Percentiles rank a stretch among this genome's conserved stretches.
Evolutionary conservation across 2,113 vertebrate species (phyloP).

Genomic region (Aldabrachelys gigantea): DNA sequence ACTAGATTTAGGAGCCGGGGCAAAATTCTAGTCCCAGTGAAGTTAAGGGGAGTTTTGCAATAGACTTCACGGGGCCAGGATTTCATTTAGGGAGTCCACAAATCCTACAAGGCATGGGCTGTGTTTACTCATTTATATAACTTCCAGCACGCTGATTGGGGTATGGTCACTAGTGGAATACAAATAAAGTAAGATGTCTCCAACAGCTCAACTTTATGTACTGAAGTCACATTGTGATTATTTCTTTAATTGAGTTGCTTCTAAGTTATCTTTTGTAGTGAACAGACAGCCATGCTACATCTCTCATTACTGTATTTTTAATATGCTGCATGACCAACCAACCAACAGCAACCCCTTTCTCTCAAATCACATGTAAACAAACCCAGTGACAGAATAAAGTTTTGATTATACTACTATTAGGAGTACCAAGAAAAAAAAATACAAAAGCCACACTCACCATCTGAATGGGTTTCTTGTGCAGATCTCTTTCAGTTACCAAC

Average conservation of each 20-base stretch:
- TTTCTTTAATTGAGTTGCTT: not conserved
- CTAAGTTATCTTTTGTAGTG: not conserved
- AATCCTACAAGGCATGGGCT: not conserved
- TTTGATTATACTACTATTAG: not conserved
- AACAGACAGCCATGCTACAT: not conserved
- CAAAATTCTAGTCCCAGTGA: not conserved
- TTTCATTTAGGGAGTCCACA: not conserved
- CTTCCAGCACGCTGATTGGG: not conserved
- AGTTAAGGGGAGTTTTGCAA: not conserved
- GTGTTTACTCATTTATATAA: not conserved
- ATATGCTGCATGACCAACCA: not conserved
- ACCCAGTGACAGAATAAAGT: not conserved
- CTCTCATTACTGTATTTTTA: not conserved
- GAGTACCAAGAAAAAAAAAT: not conserved
- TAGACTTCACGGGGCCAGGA: not conserved
- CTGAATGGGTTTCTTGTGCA: constrained; percentile 93
- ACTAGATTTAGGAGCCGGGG: not conserved
- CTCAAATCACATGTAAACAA: not conserved
- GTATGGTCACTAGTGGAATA: not conserved
- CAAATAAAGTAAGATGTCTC: not conserved
- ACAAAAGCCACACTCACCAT: constrained; percentile 85
- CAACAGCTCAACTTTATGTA: not conserved
- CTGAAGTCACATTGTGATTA: not conserved
- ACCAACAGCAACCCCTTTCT: not conserved
- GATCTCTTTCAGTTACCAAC: constrained; percentile 93